Evolutionary conservation across 2,113 vertebrate genomes (phyloP).

Genomic region (Nothobranchius kuhntae): DNA sequence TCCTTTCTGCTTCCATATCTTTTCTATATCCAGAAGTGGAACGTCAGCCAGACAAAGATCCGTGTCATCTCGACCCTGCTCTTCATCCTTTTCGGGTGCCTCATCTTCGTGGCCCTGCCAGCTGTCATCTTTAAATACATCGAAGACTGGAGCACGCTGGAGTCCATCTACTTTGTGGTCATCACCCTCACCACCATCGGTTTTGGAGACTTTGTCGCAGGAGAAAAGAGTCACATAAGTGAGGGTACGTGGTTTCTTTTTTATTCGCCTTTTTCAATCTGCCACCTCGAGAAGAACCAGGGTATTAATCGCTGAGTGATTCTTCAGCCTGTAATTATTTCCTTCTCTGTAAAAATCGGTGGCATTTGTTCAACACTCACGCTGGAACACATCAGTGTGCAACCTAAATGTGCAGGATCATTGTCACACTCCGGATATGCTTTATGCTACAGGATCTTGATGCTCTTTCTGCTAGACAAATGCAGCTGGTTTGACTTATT

Average conservation of each 20-base stretch:
- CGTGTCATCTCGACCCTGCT: constrained; percentile 96
- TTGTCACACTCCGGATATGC: too few species aligned
- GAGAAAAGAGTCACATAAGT: constrained; percentile 75
- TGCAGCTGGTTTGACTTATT: too few species aligned
- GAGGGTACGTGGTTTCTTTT: constrained; percentile 10
- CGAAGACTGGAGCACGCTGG: constrained; percentile 95
- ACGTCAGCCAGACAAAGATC: constrained; percentile 98
- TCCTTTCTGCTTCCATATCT: too few species aligned
- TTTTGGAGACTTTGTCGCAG: constrained; percentile 97
- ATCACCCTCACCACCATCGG: constrained; percentile 98
- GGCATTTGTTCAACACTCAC: too few species aligned
- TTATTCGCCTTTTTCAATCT: constrained; percentile 12
- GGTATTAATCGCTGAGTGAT: constrained; percentile 27
- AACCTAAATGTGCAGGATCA: too few species aligned
- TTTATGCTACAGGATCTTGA: too few species aligned
- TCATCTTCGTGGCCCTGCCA: constrained; percentile 95
- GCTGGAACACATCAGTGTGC: too few species aligned
- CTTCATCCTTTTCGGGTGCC: constrained; percentile 96
- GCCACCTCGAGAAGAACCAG: not conserved
- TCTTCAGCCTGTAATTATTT: not conserved
- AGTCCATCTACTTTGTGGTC: constrained; percentile 98
- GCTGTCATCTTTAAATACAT: constrained; percentile 97
- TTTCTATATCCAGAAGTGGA: constrained; percentile 86
- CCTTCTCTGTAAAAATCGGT: too few species aligned
- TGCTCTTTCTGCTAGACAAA: too few species aligned